Base-by-base conservation (phyloP, 1,140 invertebrate species). In the Atta texana region DNA sequence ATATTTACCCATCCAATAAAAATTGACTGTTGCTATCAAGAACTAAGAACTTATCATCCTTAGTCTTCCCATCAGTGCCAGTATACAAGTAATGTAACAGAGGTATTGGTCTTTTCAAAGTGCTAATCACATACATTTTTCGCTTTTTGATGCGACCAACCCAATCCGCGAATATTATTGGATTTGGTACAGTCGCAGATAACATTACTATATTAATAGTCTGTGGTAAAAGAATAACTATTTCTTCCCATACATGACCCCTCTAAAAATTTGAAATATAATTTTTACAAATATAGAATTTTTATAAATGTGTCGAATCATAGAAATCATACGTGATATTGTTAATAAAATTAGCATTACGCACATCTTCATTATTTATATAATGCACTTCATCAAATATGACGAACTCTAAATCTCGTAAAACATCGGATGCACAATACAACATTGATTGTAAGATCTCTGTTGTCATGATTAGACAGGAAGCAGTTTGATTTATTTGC, bases 311-410 rank as follows among this genome's bases (percentile, higher is more conserved):
- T n/a, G 8, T 76, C 21, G 3, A 34, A 28, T 44, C 3, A 3
- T 2, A 14, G 2, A 1, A 21, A 61, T 24, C 3, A 8, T 39
- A 18, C 14, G 24, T 12, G 12, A 12, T 5, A 16, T 49, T 39
- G n/a, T 76, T 51, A 24, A 18, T 16, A 21, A 81, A 86, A 57
- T 21, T 10, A 34, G 3, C 1, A n/a, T 77, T 78, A 93, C 93
- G 93, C 94, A 98, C 97, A 95, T 99, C 99, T 72, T 97, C 97
- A 96, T 99, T 98, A 94, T 99, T 99, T 68, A 99, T 98, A 92
- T 99, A 99, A 95, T 99, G 99, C 34, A 99, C 99, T 96, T 99
- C 99, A 95, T 99, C 99, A 94, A 99, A 99, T 91, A 99, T 99
- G 3, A 99, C 99, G 96, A 98, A 99, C 94, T 99, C 99, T 66